These are phyloP conservation scores for Notolepis coatsorum DNA, from an alignment of 2,797 vertebrate genomes.

Conservation along the genomic window DNA sequence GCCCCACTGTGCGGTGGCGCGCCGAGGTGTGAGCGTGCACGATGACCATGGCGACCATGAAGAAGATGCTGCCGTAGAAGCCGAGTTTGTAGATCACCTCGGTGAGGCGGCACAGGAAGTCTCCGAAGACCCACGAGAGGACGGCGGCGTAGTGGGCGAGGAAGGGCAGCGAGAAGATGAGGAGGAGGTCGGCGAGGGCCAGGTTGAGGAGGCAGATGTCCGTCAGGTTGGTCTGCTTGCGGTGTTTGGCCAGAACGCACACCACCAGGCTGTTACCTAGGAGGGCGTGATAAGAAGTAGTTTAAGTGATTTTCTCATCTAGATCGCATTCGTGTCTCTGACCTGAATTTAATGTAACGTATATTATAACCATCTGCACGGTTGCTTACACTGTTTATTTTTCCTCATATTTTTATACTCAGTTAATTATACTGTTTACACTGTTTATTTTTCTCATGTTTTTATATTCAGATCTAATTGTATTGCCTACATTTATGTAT, in stretches of 20 bases:
- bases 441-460: no score
- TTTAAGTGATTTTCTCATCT: no score
- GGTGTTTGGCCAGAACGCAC: slow-evolving; percentile 84
- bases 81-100: slow-evolving; percentile 75
- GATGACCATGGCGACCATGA: slow-evolving; percentile 87
- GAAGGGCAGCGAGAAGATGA: slow-evolving; percentile 87
- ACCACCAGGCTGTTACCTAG: slow-evolving; percentile 85
- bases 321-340: no score
- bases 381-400: no score
- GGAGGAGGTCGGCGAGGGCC: slow-evolving; percentile 89
- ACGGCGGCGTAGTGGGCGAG: slow-evolving; percentile 71
- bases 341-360: no score
- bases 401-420: no score
- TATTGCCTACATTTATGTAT: no score
- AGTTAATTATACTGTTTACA: no score
- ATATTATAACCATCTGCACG: no score
- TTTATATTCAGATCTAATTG: no score
- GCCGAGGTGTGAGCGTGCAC: slow-evolving; percentile 69
- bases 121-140: slow-evolving; percentile 84
- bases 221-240: slow-evolving; percentile 84
- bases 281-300: no score
- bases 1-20: slow-evolving; percentile 64
- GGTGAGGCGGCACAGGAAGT: slow-evolving; percentile 80
- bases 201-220: slow-evolving; percentile 91
- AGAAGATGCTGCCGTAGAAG: slow-evolving; percentile 88